These are phyloP conservation scores for Linepithema humile DNA, from an alignment of 1,140 invertebrate species.

Conservation along the genomic window DNA sequence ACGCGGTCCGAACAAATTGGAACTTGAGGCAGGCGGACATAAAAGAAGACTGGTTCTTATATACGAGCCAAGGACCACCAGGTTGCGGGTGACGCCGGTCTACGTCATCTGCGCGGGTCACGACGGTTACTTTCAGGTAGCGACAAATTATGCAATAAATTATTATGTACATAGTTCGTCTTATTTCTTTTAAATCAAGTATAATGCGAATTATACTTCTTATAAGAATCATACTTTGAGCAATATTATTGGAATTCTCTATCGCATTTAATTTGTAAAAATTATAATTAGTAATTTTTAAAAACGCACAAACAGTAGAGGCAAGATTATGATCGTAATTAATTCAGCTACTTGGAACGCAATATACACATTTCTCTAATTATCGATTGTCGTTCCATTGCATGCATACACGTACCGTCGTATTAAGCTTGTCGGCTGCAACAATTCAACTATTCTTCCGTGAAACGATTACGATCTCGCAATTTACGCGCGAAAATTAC, in stretches of 20 bases:
- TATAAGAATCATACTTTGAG: not conserved
- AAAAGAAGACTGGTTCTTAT: slow-evolving; percentile 75
- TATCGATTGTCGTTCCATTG: slow-evolving; percentile 21
- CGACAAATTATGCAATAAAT: slow-evolving; percentile 83
- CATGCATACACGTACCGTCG: not conserved
- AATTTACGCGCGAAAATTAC: not conserved
- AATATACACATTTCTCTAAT: slow-evolving; percentile 5
- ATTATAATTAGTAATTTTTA: no score
- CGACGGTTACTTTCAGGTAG: slow-evolving; percentile 88
- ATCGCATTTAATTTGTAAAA: not conserved
- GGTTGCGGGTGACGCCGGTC: slow-evolving; percentile 86
- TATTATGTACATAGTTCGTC: not conserved
- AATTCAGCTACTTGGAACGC: slow-evolving; percentile 24
- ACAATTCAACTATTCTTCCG: not conserved
- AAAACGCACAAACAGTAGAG: no score
- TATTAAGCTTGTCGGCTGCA: not conserved
- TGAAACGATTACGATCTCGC: slow-evolving; percentile 1
- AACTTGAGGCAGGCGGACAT: slow-evolving; percentile 77
- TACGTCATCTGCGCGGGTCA: slow-evolving; percentile 91
- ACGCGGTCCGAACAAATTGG: slow-evolving; percentile 78
- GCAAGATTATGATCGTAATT: not conserved
- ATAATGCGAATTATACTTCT: not conserved
- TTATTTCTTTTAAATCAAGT: not conserved
- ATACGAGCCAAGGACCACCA: slow-evolving; percentile 79
- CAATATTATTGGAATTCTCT: not conserved